Base-by-base conservation (phyloP, 2,797 vertebrate species). In the Diceros bicornis region DNA sequence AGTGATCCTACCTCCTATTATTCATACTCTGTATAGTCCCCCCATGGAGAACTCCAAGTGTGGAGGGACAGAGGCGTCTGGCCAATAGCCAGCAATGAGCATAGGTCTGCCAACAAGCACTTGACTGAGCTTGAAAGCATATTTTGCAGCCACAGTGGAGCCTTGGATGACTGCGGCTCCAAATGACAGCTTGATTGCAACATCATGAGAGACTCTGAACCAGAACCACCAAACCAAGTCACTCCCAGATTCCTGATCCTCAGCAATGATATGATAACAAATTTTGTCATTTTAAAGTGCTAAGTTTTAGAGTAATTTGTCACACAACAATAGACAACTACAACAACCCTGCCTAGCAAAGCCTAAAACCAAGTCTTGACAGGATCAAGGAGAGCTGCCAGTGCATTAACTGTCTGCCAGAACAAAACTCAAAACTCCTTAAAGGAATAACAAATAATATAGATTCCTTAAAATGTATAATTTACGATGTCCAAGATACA, bases 391-490 rank as follows among this genome's bases (percentile, higher is more conserved):
- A 50, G 14, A 77, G 11, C 25, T 14, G 25, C 50, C 37, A 91
- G 34, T 21, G 55, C 57, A 64, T 62, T n/a, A 17, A 86, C 13
- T 81, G 37, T 37, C 41, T 90, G 27, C 34, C 69, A 59, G 27
- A 69, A 94, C 50, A 79, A 96, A 94, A 50, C n/a, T 75, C 25
- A 41, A 93, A 81, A 68, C 25, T 62, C 17, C 47, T 93, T 92
- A 59, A 57, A 86, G 25, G 18, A 87, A 83, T 41, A 79, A 95
- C 86, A 57, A 17, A 27, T 64, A 69, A 64, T 50, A 41, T 34
- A 75, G 25, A 37, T 84, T 77, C 18, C 83, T 93, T 87, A 41
- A 87, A 83, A 20, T 44, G 7, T 44, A 37, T 85, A 69, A 86
- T 37, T 52, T 44, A 71, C 29, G 68, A 81, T 77, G 62, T 52